Evolutionary conservation across 2,113 vertebrate genomes (phyloP).

Genomic region (Epinephelus moara): DNA sequence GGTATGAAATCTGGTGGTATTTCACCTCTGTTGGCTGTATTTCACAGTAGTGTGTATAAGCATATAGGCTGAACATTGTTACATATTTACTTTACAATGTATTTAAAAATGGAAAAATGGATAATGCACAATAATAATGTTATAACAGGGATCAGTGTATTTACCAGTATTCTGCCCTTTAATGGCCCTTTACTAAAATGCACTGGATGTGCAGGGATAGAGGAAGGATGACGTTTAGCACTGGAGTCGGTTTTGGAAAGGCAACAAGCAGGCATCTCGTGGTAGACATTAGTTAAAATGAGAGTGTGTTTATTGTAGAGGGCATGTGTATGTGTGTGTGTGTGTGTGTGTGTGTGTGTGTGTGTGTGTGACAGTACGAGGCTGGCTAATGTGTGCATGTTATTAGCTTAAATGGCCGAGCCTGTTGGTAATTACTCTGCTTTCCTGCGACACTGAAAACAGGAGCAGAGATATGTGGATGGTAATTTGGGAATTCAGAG

Average conservation of each 20-base stretch:
- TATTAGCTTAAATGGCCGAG: constrained; percentile 21
- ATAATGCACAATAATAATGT: neutral
- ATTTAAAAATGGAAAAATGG: neutral
- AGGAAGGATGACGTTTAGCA: neutral
- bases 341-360: neutral
- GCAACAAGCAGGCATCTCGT: constrained; percentile 15
- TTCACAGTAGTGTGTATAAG: neutral
- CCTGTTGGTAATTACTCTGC: constrained; percentile 37
- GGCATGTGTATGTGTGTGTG: neutral
- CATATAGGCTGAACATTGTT: neutral
- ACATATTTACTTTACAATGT: neutral
- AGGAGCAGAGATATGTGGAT: constrained; percentile 26
- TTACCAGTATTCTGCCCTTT: neutral
- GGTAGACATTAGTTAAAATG: constrained; percentile 31
- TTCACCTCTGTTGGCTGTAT: neutral
- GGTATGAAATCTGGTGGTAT: constrained; percentile 64
- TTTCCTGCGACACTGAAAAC: constrained; percentile 21
- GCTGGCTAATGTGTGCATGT: constrained; percentile 8
- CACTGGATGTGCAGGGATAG: neutral
- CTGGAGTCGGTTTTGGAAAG: neutral
- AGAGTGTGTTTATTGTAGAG: neutral
- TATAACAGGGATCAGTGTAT: neutral
- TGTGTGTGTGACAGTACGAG: neutral
- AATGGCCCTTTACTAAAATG: neutral
- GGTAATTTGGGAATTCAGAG: constrained; percentile 31